phyloP scores from a whole-genome alignment of 2,113 vertebrate genomes.

The Tonatia bakeri region DNA sequence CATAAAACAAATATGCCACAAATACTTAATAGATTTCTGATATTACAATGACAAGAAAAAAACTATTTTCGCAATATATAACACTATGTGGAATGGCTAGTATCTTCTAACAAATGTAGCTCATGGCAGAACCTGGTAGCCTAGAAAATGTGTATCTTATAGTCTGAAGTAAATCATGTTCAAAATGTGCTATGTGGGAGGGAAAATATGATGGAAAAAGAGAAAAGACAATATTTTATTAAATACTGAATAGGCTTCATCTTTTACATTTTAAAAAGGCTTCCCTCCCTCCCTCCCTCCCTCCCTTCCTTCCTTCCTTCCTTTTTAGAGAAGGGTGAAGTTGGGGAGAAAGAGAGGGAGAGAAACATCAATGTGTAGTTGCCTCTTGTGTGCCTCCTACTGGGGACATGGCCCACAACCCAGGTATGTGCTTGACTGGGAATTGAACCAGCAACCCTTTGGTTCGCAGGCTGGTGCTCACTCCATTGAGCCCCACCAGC shows the following conservation, averaged over 20 bases:
- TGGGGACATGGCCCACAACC: no score
- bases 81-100: neutral
- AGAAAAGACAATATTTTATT: neutral
- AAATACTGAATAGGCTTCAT: neutral
- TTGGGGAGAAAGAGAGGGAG: no score
- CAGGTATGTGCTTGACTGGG: no score
- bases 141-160: neutral
- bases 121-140: neutral
- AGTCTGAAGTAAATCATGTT: neutral
- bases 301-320: no score
- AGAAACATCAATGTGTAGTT: no score
- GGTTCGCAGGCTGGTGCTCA: no score
- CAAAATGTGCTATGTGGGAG: neutral
- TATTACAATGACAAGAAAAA: neutral
- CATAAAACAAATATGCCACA: neutral
- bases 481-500: no score
- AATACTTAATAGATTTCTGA: neutral
- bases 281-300: no score
- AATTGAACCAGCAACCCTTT: no score
- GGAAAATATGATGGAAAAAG: neutral
- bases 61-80: neutral
- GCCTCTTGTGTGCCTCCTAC: no score
- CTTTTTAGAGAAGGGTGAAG: no score
- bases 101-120: neutral
- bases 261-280: neutral